A percentile compares a stretch with the other conserved stretches of the same genome.
phyloP scores from a whole-genome alignment of 1,140 invertebrate genomes.

The Cotesia vestalis region DNA sequence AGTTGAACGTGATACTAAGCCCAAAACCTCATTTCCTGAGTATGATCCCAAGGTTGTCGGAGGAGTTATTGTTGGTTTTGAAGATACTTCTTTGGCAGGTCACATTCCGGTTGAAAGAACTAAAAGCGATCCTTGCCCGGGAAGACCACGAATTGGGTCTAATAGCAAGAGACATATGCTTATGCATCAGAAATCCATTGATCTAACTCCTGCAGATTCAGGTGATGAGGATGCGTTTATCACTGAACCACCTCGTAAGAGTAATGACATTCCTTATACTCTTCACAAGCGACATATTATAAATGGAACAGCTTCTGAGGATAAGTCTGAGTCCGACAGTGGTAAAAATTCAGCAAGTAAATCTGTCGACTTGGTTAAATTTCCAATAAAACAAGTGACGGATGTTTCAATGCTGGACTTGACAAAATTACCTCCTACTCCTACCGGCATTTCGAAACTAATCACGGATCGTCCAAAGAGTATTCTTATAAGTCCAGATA shows the following conservation, averaged over 20 bases:
- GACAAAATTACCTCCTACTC: slow-evolving; percentile 52
- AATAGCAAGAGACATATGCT: slow-evolving; percentile 77
- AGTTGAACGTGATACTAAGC: slow-evolving; percentile 49
- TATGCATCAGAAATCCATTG: slow-evolving; percentile 88
- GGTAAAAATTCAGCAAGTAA: slow-evolving; percentile 47
- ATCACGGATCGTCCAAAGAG: slow-evolving; percentile 54
- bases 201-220: slow-evolving; percentile 81
- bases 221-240: slow-evolving; percentile 80
- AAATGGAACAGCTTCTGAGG: slow-evolving; percentile 78
- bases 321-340: slow-evolving; percentile 60
- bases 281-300: slow-evolving; percentile 83
- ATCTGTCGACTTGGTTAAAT: slow-evolving; percentile 56
- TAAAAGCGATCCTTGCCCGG: slow-evolving; percentile 84
- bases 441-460: slow-evolving; percentile 44
- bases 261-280: slow-evolving; percentile 81
- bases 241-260: slow-evolving; percentile 61
- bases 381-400: slow-evolving; percentile 62
- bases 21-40: slow-evolving; percentile 59
- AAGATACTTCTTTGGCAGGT: slow-evolving; percentile 53
- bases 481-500: slow-evolving; percentile 53
- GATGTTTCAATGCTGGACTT: slow-evolving; percentile 65
- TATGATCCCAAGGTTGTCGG: slow-evolving; percentile 65
- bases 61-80: slow-evolving; percentile 62
- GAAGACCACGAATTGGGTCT: slow-evolving; percentile 74
- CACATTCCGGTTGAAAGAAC: slow-evolving; percentile 82